Evolutionary conservation across 2,113 vertebrate genomes (phyloP).

Genomic region (Serinus canaria): DNA sequence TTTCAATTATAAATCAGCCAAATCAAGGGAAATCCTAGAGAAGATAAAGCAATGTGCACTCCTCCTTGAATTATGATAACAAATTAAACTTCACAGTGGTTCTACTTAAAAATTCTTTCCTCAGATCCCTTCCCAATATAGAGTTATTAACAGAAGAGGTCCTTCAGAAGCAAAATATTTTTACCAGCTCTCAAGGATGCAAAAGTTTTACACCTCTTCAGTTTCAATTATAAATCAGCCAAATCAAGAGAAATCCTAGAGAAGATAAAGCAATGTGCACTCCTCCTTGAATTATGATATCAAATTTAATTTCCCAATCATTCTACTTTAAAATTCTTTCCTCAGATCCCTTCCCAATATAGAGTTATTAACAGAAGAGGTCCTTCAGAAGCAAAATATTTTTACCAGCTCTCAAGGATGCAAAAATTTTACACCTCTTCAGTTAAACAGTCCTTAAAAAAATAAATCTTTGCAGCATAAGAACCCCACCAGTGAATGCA

Average conservation of each 20-base stretch:
- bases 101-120: not conserved
- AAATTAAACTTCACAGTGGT: not conserved
- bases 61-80: not conserved
- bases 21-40: not conserved
- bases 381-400: not conserved
- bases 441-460: not conserved
- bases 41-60: not conserved
- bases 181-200: not conserved
- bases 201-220: not conserved
- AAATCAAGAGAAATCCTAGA: not conserved
- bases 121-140: not conserved
- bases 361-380: not conserved
- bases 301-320: not conserved
- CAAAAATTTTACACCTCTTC: not conserved
- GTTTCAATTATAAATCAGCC: not conserved
- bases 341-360: not conserved
- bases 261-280: not conserved
- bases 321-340: not conserved
- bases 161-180: not conserved
- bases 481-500: not conserved
- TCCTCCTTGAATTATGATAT: not conserved
- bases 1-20: not conserved
- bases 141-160: not conserved
- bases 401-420: not conserved
- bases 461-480: not conserved